Percentiles rank a stretch among this genome's conserved stretches.
Conservation (phyloP, 1,140 invertebrate genomes). For the Augochlora pura region DNA sequence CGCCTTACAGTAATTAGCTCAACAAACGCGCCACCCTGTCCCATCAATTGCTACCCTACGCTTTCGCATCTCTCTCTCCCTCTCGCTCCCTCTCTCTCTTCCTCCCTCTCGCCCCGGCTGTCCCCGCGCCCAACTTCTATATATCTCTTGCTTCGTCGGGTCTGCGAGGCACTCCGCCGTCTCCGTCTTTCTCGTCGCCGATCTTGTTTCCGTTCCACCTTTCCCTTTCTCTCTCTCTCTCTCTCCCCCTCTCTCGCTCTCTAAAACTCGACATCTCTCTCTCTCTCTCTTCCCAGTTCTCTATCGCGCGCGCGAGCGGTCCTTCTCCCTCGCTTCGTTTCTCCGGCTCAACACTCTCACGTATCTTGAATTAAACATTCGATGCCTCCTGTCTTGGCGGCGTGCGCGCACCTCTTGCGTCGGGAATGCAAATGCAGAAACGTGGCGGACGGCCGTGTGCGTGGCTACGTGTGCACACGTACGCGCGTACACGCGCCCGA, state of each 20-base stretch:
- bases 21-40: conserved; percentile 79
- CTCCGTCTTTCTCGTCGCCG: conserved; percentile 11
- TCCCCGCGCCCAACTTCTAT: conserved; percentile 8
- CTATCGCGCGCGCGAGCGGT: no score
- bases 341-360: conserved; percentile 58
- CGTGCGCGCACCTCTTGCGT: conserved; percentile 67
- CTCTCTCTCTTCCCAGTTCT: neutral
- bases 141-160: neutral
- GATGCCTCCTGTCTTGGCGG: conserved; percentile 79
- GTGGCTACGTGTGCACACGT: conserved; percentile 41
- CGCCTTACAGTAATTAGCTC: conserved; percentile 80
- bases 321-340: conserved; percentile 16
- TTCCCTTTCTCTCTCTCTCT: conserved; percentile 6
- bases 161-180: neutral
- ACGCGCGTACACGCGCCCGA: neutral
- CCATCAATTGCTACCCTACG: conserved; percentile 80
- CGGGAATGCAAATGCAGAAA: conserved; percentile 78
- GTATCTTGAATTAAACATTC: conserved; percentile 79
- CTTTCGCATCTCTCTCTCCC: conserved; percentile 52
- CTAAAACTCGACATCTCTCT: conserved; percentile 15
- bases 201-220: conserved; percentile 43
- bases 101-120: conserved; percentile 18
- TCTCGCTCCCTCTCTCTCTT: conserved; percentile 5
- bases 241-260: neutral
- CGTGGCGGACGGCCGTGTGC: conserved; percentile 54